Conservation (phyloP, 1,140 invertebrate genomes). For the Drosophila tsacasi region DNA sequence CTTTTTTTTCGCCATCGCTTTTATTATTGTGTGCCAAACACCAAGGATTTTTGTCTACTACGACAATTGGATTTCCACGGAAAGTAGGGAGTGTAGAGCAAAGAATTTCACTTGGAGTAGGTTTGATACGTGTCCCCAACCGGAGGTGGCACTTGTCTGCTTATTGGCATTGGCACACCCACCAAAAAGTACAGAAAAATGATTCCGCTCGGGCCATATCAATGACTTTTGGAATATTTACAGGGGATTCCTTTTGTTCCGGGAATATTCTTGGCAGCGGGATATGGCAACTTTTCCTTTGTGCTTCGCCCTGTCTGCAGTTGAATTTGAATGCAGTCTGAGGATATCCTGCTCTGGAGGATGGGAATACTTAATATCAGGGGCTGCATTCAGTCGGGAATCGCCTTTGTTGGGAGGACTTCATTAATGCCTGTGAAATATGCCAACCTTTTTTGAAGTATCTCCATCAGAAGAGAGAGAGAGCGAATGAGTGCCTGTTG, state of each 20-base stretch:
- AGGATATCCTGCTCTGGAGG: neutral
- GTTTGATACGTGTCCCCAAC: constrained; percentile 54
- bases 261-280: constrained; percentile 20
- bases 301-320: constrained; percentile 17
- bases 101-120: neutral
- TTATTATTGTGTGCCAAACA: constrained; percentile 49
- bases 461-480: neutral
- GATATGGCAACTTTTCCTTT: constrained; percentile 39
- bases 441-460: constrained; percentile 27
- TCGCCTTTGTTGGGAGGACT: constrained; percentile 48
- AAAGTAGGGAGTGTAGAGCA: constrained; percentile 3
- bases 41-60: constrained; percentile 64
- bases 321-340: constrained; percentile 47
- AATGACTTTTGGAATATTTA: constrained; percentile 52
- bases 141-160: constrained; percentile 49
- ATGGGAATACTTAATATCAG: constrained; percentile 38
- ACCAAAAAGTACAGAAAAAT: constrained; percentile 48
- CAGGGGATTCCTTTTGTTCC: constrained; percentile 29
- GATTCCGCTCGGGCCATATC: constrained; percentile 60
- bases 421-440: constrained; percentile 56
- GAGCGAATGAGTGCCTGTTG: neutral
- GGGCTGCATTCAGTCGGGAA: constrained; percentile 10
- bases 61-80: constrained; percentile 65
- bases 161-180: constrained; percentile 62
- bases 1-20: constrained; percentile 31